phyloP scores from a whole-genome alignment of 1,140 invertebrate genomes.

The Zeugodacus cucurbitae region DNA sequence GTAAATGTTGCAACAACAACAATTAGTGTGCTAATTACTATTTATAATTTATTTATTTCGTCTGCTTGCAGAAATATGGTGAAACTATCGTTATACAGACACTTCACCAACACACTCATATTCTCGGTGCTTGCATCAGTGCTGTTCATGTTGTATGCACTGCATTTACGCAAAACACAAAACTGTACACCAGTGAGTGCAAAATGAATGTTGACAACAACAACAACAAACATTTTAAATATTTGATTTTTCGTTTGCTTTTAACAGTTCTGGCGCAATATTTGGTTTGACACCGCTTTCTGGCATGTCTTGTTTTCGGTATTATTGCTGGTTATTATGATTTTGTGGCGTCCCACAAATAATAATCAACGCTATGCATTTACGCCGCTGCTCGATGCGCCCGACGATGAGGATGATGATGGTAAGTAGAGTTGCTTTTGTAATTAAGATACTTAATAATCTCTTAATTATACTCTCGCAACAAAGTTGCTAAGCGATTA shows the following conservation, averaged over 20 bases:
- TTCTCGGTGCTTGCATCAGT: constrained; percentile 90
- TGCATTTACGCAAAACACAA: constrained; percentile 79
- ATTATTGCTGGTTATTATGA: constrained; percentile 90
- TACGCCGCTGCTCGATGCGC: constrained; percentile 88
- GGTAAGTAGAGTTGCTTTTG: constrained; percentile 50
- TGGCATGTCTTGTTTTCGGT: constrained; percentile 93
- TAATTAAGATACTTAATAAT: too few relatives aligned
- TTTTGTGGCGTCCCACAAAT: constrained; percentile 92
- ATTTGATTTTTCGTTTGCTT: neutral
- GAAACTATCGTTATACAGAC: constrained; percentile 89
- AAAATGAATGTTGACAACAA: neutral
- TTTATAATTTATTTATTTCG: neutral
- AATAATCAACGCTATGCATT: constrained; percentile 97
- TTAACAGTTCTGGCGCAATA: constrained; percentile 84
- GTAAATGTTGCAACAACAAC: neutral
- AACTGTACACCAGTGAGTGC: constrained; percentile 78
- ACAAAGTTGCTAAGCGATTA: too few relatives aligned
- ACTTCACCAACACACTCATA: constrained; percentile 93
- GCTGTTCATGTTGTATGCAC: constrained; percentile 92
- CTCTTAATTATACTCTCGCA: too few relatives aligned
- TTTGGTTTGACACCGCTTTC: constrained; percentile 93
- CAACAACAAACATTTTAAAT: neutral
- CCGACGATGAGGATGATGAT: constrained; percentile 82
- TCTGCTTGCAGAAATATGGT: constrained; percentile 79
- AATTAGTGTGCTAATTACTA: neutral